Evolutionary conservation across 2,888 invertebrate species (phyloP).

Genomic region (Athrips mouffetella): DNA sequence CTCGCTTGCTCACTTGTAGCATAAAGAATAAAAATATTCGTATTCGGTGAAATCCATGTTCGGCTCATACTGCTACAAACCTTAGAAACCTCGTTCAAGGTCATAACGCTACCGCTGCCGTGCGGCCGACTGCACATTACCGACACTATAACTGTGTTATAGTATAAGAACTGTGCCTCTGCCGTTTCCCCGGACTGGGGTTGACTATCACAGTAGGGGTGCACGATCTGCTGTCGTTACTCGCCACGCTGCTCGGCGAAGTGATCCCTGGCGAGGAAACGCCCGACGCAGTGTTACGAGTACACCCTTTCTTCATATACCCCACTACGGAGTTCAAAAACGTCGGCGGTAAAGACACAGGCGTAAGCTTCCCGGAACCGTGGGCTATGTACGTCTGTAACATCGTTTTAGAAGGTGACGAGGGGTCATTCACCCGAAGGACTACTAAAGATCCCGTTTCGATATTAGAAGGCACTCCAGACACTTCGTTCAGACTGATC

Average conservation of each 20-base stretch:
- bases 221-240: conserved; percentile 41
- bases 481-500: conserved; percentile 25
- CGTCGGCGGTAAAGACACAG: conserved; percentile 53
- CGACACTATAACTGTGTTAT: conserved; percentile 49
- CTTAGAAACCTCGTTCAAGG: too few species aligned
- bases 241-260: conserved; percentile 55
- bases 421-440: conserved; percentile 61
- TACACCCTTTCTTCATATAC: conserved; percentile 61
- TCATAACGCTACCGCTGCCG: too few species aligned
- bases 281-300: conserved; percentile 42
- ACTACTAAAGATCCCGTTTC: conserved; percentile 65
- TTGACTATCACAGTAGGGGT: conserved; percentile 41
- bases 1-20: too few species aligned
- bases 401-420: conserved; percentile 63
- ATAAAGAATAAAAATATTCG: too few species aligned
- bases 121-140: neutral
- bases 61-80: too few species aligned
- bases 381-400: conserved; percentile 65
- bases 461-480: conserved; percentile 51
- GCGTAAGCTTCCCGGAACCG: conserved; percentile 51
- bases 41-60: too few species aligned
- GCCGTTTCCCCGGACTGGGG: conserved; percentile 48
- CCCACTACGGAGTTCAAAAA: conserved; percentile 60
- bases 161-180: conserved; percentile 54
- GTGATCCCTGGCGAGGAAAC: conserved; percentile 67